Evolutionary conservation across 2,888 invertebrate genomes (phyloP), one percentile per base, ranked within the genome.

Genomic region (Kryphioiulus occultus): DNA sequence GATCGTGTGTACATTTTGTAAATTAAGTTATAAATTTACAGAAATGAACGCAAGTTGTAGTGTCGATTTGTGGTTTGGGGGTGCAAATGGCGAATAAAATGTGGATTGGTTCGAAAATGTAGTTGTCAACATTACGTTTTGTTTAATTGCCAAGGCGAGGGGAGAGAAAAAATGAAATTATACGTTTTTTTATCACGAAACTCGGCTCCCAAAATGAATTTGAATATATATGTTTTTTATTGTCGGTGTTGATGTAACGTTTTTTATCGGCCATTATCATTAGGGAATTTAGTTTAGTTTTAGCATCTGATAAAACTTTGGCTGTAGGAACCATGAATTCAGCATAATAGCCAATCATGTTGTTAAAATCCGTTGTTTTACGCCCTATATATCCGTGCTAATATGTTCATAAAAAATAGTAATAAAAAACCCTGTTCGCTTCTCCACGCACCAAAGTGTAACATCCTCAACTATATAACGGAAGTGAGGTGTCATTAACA

Each of bases 391-490:
- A 68, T 68, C 68, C 68, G 68, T 68, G 68, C 68, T 68, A 68
- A 68, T 68, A 68, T 68, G 68, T 68, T 68, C 68, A 68, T 68
- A 68, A 68, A 68, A 68, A 68, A 68, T 68, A 12, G 68, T 68
- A 68, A 68, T 68, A 68, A 68, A 68, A 68, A 68, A 68, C 22
- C 22, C 68, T 59, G 59, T 59, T 59, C 59, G 59, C 59, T 59
- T 59, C 68, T 68, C 68, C 68, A 68, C 68, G 85, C 42, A 85
- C 85, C 39, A 85, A 44, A 42, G 85, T 85, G 42, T 85, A 85
- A 85, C 85, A 85, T 85, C 85, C 85, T 85, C 42, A 85, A 44
- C 35, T 85, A n/a, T 85, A 85, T 85, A 85, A 85, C 85, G 85
- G 85, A 85, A 85, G 42, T 85, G 42, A 44, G 85, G 85, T 44